Evolutionary conservation across 1,140 invertebrate genomes (phyloP).

Genomic region (Aphelenchoides fujianensis): DNA sequence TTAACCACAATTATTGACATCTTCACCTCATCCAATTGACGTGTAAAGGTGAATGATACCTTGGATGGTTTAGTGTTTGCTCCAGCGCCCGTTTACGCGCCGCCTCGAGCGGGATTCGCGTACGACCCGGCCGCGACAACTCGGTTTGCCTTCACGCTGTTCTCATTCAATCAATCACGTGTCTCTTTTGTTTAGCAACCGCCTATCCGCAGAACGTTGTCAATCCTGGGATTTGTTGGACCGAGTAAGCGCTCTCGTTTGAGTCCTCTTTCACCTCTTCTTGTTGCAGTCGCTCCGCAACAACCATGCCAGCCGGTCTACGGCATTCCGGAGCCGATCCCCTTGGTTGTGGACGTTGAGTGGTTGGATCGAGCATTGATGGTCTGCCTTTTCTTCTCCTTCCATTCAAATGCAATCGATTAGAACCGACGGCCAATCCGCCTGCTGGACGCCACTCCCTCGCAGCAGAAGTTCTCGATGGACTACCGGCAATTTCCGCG

Average conservation of each 20-base stretch:
- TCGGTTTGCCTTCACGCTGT: background rate
- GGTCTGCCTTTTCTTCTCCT: slow-evolving; percentile 2
- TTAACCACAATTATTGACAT: background rate
- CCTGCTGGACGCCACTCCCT: slow-evolving; percentile 35
- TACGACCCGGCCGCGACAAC: background rate
- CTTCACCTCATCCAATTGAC: no score
- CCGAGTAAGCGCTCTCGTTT: background rate
- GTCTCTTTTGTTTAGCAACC: slow-evolving; percentile 4
- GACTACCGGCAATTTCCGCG: slow-evolving; percentile 33
- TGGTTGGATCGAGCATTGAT: slow-evolving; percentile 27
- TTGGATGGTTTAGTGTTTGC: no score
- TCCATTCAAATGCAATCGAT: background rate
- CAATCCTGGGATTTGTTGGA: slow-evolving; percentile 21
- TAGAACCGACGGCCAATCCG: slow-evolving; percentile 27
- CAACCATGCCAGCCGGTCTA: slow-evolving; percentile 16
- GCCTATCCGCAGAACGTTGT: slow-evolving; percentile 4
- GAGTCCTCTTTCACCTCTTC: background rate
- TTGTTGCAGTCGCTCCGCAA: slow-evolving; percentile 15
- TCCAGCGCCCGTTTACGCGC: no score
- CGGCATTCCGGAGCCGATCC: slow-evolving; percentile 14
- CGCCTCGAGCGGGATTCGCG: background rate
- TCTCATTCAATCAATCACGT: background rate
- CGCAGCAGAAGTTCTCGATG: slow-evolving; percentile 22
- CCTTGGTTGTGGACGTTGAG: slow-evolving; percentile 25
- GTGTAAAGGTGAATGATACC: no score